Base-by-base conservation (phyloP, 2,797 vertebrate species). In the Paedocypris micromegethes region DNA sequence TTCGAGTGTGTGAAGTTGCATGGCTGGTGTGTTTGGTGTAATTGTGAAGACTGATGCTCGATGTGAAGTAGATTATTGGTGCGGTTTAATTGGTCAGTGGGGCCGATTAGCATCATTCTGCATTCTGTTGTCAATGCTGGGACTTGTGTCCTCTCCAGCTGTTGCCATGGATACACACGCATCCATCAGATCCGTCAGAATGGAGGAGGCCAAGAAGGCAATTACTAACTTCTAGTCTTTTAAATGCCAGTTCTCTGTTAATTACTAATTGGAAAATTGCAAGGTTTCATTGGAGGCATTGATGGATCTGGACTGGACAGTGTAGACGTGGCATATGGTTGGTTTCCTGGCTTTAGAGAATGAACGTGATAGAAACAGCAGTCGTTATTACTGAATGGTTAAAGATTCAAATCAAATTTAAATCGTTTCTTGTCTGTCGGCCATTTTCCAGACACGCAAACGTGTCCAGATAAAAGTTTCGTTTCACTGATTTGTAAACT, bases 221-320 rank as follows among this genome's bases (percentile, higher is more conserved):
- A 62, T 66, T 60, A 75, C 58, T 62, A 75, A 60, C 63, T 63
- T 67, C 43, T 43, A 38, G 46, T 9, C 38, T 45, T 58, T 67
- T 57, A 70, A 66, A 66, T 70, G 47, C 41, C 53, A 62, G 37
- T 63, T 8, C 58, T 66, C 68, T 52, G 68, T 67, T 70, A 67
- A 65, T 67, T 75, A 52, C 58, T 66, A 63, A 71, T 70, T 61
- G 60, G 58, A 66, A 71, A 70, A 75, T 75, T 53, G 63, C 39
- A 58, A 48, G 63, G 68, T 50, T 23, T 55, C 23, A 52, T 66
- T 39, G n/a, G 5, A 54, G 23, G 68, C 52, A 47, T 6, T 58
- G 49, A 52, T 55, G 49, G 37, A 42, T 48, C 23, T 51, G 41
- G 37, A 55, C 9, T 39, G 23, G 23, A 23, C n/a, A 73, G 70